Conservation (phyloP, 2,113 vertebrate species). For the Larimichthys crocea region DNA sequence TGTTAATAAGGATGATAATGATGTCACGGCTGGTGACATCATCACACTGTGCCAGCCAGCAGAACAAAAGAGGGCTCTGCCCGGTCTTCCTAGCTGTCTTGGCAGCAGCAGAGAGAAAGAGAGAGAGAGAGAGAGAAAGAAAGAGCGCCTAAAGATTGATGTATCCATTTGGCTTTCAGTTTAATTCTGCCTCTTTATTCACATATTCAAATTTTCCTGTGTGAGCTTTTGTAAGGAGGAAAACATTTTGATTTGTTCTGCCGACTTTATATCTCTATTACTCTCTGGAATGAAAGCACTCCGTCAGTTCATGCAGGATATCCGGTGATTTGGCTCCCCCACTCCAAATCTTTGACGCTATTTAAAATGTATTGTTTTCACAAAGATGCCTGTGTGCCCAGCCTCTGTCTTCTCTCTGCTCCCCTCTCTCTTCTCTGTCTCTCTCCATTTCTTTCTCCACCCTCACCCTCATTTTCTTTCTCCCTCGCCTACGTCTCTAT, state of each 20-base stretch:
- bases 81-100: conserved; percentile 65
- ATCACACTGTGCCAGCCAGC: conserved; percentile 76
- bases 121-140: conserved; percentile 45
- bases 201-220: conserved; percentile 77
- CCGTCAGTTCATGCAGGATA: conserved; percentile 75
- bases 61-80: conserved; percentile 75
- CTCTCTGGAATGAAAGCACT: conserved; percentile 74
- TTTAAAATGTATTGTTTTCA: conserved; percentile 81
- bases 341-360: conserved; percentile 79
- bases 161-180: conserved; percentile 75
- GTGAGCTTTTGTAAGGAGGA: conserved; percentile 74
- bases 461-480: conserved; percentile 55
- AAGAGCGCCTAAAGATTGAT: conserved; percentile 68
- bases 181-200: conserved; percentile 75
- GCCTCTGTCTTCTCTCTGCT: conserved; percentile 65
- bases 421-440: conserved; percentile 27
- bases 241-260: conserved; percentile 84
- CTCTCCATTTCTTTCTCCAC: conserved; percentile 32
- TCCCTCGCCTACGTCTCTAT: conserved; percentile 71
- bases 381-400: conserved; percentile 77
- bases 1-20: conserved; percentile 75
- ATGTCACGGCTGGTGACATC: conserved; percentile 76
- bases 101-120: conserved; percentile 65
- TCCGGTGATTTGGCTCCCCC: conserved; percentile 79
- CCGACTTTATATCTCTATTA: conserved; percentile 82